These are phyloP conservation scores for Spatulosminthurus flaviceps DNA, from an alignment of 2,888 invertebrate genomes.

Conservation along the genomic window DNA sequence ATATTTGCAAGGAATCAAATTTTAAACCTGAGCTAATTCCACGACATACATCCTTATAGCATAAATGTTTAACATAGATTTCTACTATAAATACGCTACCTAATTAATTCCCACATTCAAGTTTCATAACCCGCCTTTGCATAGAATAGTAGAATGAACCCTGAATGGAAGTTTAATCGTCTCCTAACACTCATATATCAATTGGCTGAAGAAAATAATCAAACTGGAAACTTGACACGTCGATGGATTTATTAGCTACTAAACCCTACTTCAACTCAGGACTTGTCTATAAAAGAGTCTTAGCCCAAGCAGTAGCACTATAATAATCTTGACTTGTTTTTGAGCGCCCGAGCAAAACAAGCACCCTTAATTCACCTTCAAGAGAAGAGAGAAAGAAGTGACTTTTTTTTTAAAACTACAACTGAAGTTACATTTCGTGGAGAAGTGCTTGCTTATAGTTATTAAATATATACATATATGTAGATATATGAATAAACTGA, in stretches of 20 bases:
- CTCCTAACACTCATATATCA: neutral
- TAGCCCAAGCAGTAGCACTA: neutral
- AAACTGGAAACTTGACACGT: conserved; percentile 24
- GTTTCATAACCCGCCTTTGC: neutral
- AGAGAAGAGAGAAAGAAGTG: neutral
- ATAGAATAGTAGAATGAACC: too few relatives aligned
- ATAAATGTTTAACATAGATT: too few relatives aligned
- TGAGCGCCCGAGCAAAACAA: neutral
- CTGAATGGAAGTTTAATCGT: conserved; percentile 3
- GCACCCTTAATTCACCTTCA: conserved; percentile 5
- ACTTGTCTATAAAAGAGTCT: conserved; percentile 13
- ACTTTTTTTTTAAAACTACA: too few relatives aligned
- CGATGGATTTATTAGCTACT: conserved; percentile 24
- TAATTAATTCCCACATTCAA: conserved; percentile 11
- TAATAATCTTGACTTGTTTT: neutral
- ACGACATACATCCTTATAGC: too few relatives aligned
- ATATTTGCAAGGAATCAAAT: too few relatives aligned
- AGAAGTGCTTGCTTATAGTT: neutral
- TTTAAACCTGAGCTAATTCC: too few relatives aligned
- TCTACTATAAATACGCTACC: neutral
- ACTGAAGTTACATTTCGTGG: neutral
- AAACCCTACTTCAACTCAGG: neutral
- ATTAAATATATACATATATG: neutral
- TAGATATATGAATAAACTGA: too few relatives aligned
- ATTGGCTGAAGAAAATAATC: conserved; percentile 9